These are phyloP conservation scores for Rhingia rostrata DNA, from an alignment of 2,888 invertebrate species.

Conservation along the genomic window DNA sequence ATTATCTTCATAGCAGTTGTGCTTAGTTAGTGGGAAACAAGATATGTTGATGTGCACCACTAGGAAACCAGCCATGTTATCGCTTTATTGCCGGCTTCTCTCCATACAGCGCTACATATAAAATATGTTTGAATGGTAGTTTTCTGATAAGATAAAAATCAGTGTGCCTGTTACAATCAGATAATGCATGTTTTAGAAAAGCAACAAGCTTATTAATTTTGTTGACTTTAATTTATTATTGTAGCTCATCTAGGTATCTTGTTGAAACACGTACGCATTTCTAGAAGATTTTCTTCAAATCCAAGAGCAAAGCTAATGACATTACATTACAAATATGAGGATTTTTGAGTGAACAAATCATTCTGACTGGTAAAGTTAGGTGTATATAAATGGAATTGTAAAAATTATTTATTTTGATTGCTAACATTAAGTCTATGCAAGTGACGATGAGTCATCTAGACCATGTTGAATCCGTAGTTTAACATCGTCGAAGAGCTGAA, in stretches of 20 bases:
- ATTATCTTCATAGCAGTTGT: slow-evolving; percentile 7
- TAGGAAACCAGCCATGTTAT: background rate
- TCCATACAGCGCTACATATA: background rate
- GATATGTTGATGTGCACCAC: background rate
- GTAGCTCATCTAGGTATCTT: too few relatives aligned
- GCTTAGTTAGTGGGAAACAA: slow-evolving; percentile 3
- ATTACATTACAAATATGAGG: too few relatives aligned
- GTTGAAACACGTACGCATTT: too few relatives aligned
- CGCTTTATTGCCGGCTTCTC: slow-evolving; percentile 39
- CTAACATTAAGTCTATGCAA: too few relatives aligned
- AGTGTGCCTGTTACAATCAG: background rate
- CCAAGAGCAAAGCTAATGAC: background rate
- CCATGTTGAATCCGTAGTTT: too few relatives aligned
- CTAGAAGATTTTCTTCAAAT: too few relatives aligned
- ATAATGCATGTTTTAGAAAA: background rate
- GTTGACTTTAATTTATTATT: slow-evolving; percentile 8
- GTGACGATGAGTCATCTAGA: too few relatives aligned
- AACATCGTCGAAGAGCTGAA: too few relatives aligned
- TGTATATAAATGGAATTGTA: too few relatives aligned
- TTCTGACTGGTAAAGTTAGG: too few relatives aligned
- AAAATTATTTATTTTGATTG: too few relatives aligned
- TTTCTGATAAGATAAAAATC: slow-evolving; percentile 14
- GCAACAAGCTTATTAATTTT: background rate
- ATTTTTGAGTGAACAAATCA: too few relatives aligned
- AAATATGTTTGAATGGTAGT: slow-evolving; percentile 9